Conservation (phyloP, 2,113 vertebrate species). For the Chamaetylas fuelleborni region DNA sequence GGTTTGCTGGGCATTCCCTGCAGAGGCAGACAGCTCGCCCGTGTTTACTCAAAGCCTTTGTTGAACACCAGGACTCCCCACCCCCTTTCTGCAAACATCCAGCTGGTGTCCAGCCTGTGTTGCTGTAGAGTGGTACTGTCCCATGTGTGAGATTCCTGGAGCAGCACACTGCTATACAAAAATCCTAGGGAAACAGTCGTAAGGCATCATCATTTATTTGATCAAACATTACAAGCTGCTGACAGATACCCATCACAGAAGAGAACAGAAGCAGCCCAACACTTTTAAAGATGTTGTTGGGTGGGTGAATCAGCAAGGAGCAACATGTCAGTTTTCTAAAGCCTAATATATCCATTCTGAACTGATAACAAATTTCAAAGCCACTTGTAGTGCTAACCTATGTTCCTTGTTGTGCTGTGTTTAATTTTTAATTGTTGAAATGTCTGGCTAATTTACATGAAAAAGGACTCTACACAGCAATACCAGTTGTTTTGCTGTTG, state of each 20-base stretch:
- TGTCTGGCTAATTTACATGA: neutral
- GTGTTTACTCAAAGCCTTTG: neutral
- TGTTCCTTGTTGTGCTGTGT: neutral
- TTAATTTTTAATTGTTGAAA: neutral
- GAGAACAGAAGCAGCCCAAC: neutral
- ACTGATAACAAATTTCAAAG: neutral
- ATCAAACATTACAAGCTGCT: neutral
- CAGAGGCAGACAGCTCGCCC: neutral
- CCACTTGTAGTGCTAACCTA: neutral
- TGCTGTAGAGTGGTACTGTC: neutral
- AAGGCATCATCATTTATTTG: neutral
- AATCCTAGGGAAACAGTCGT: neutral
- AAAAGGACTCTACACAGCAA: neutral
- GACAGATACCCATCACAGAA: neutral
- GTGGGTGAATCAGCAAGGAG: neutral
- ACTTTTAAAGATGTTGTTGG: neutral
- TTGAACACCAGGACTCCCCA: fast-evolving
- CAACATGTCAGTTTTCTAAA: neutral
- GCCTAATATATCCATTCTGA: neutral
- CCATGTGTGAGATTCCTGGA: neutral
- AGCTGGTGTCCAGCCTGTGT: neutral
- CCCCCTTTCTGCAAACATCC: neutral
- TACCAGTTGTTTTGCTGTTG: neutral
- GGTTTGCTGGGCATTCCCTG: neutral
- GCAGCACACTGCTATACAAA: neutral